A percentile compares a stretch with the other conserved stretches of the same genome.
phyloP scores from a whole-genome alignment of 1,140 invertebrate genomes.

The Rhyacophila brunnea region DNA sequence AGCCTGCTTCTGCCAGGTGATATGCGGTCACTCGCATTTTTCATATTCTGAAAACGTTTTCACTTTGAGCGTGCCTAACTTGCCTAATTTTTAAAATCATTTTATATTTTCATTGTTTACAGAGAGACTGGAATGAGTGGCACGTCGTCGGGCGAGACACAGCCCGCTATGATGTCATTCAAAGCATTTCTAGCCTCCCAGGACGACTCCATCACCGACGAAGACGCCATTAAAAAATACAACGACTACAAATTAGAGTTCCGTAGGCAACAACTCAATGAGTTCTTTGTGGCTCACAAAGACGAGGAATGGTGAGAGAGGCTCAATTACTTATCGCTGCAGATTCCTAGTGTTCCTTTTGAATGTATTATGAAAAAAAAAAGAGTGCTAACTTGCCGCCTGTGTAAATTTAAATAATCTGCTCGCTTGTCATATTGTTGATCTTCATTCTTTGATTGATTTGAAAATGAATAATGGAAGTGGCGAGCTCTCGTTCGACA shows the following conservation, averaged over 20 bases:
- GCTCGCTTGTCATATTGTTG: no score
- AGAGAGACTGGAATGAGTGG: constrained; percentile 50
- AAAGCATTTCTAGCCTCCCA: constrained; percentile 95
- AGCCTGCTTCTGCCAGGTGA: constrained; percentile 50
- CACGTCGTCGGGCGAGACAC: constrained; percentile 61
- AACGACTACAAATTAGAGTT: constrained; percentile 99
- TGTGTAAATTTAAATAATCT: no score
- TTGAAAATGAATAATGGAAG: no score
- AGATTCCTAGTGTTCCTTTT: no score
- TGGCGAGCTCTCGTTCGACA: no score
- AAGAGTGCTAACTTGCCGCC: no score
- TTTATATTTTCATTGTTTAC: constrained; percentile 17
- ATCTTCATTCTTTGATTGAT: no score
- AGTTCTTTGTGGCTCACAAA: constrained; percentile 98
- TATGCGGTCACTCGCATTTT: neutral
- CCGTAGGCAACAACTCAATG: constrained; percentile 92
- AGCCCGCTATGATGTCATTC: constrained; percentile 95
- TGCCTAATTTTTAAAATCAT: no score
- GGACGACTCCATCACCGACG: constrained; percentile 96
- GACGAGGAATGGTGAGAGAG: constrained; percentile 96
- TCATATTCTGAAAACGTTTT: neutral
- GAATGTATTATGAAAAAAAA: no score
- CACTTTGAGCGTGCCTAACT: no score
- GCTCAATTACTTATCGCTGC: no score
- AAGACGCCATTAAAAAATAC: constrained; percentile 95